These are phyloP conservation scores for Euborellia annulipes DNA, from an alignment of 1,140 invertebrate species.

Conservation along the genomic window DNA sequence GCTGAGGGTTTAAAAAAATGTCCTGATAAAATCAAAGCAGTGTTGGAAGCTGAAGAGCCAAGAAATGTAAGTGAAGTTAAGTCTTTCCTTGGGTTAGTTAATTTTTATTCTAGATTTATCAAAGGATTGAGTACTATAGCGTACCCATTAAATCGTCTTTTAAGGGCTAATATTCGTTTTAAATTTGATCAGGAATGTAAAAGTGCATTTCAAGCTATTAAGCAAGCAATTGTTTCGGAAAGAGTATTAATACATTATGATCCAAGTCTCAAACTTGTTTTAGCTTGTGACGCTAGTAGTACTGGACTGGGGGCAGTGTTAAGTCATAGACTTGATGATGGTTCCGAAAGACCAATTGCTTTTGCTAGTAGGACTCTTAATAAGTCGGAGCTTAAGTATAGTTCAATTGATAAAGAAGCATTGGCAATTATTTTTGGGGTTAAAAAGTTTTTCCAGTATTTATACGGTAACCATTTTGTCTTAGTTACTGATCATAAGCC, in stretches of 20 bases:
- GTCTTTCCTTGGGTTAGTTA: conserved; percentile 24
- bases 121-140: conserved; percentile 15
- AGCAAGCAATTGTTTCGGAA: conserved; percentile 15
- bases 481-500: conserved; percentile 33
- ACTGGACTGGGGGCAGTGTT: conserved; percentile 14
- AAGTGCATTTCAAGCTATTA: conserved; percentile 18
- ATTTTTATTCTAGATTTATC: conserved; percentile 27
- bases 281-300: conserved; percentile 26
- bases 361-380: conserved; percentile 28
- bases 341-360: conserved; percentile 25
- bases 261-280: conserved; percentile 29
- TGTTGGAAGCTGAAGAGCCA: conserved; percentile 22
- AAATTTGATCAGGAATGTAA: conserved; percentile 16
- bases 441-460: conserved; percentile 33
- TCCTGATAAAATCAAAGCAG: conserved; percentile 22
- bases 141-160: conserved; percentile 18
- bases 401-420: conserved; percentile 35
- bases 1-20: conserved; percentile 19
- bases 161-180: conserved; percentile 13
- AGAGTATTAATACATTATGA: conserved; percentile 24
- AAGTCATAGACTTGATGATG: conserved; percentile 16
- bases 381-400: conserved; percentile 29
- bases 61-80: conserved; percentile 19
- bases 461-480: conserved; percentile 32
- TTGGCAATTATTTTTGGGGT: conserved; percentile 33